Base-by-base conservation (phyloP, 2,888 invertebrate species). In the Venustoraphidia nigricollis region DNA sequence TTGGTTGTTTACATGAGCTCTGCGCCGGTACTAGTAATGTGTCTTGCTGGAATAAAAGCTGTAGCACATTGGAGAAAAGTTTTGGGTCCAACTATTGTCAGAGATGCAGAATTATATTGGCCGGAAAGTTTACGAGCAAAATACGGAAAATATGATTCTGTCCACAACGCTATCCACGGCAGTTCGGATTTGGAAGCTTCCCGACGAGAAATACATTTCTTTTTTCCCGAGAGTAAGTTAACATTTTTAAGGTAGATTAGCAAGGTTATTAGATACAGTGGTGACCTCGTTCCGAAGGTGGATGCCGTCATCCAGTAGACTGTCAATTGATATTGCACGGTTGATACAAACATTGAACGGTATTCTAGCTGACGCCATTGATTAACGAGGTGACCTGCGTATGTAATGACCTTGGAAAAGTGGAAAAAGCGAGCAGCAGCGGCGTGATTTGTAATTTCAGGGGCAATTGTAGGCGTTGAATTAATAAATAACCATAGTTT, bases 131-230 rank as follows among this genome's bases (percentile, higher is more conserved):
- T 84, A 37, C 69, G 88, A 58, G 82, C 83, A 3, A 72, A 75
- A 53, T 90, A 81, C 65, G 90, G 89, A 1, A 69, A 74, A 5
- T 66, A 70, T 50, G 67, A 67, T 44, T 75, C 76, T 10, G 76
- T 81, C 56, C 74, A 76, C 51, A 88, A 91, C 61, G 84, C 76
- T 0, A 64, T 92, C 0, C 91, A 94, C 62, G 90, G 87, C 9
- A 91, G 92, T 53, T 77, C 76, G 52, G 75, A 72, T 57, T 65
- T 71, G 11, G 65, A 71, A 0, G 76, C 77, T 43, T 83, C 90
- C 0, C 72, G 80, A 45, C 71, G 79, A 52, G 93, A 94, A 66
- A 88, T 92, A 56, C 77, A 82, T 61, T 93, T 87, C 65, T 91
- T 94, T 66, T 93, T 88, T 66, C 89, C 91, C 1, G 75, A 79